Evolutionary conservation across 1,140 invertebrate genomes (phyloP), one percentile per base, ranked within the genome.

Genomic region (Nymphalis io): DNA sequence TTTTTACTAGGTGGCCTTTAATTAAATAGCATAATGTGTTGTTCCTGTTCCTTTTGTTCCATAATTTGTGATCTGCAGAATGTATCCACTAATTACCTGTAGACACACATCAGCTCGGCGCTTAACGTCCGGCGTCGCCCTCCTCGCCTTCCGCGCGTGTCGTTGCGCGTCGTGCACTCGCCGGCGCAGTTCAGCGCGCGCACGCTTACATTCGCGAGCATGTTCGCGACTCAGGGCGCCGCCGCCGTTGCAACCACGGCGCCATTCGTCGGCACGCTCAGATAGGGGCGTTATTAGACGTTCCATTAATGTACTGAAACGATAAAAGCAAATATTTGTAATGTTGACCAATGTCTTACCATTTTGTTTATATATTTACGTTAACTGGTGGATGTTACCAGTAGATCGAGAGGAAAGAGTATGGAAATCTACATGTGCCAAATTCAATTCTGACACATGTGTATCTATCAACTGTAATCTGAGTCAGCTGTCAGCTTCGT

Each of bases 191-290:
- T 90, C 89, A 0, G 88, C 81, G 8, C 89, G 81, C 0, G 86
- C 87, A 0, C 89, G 81, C 59, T 90, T 91, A 44, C 87, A 89
- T 48, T 91, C 89, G 10, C 89, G 79, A 6, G 89, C 87, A 64
- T 91, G 88, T 55, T 91, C 89, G 15, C 87, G 82, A 18, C 84
- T 70, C 6, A 91, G 76, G 13, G 87, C 89, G 8, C 87, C 87
- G 0, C 83, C 57, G 10, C 76, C 76, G 74, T 82, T 84, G 51
- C 78, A 78, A 0, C 87, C 87, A 12, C 83, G 80, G 1, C 86
- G 84, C 87, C 87, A 89, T 12, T 91, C 89, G 6, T 91, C 89
- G 0, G 87, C 84, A 11, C 86, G 82, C 53, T 87, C 86, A 8
- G 86, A 82, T 12, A 91, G 76, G 1, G 89, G 89, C 3, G 81